These are phyloP conservation scores for Greenwoodochromis staneri DNA, from an alignment of 2,113 vertebrate species.

Conservation along the genomic window DNA sequence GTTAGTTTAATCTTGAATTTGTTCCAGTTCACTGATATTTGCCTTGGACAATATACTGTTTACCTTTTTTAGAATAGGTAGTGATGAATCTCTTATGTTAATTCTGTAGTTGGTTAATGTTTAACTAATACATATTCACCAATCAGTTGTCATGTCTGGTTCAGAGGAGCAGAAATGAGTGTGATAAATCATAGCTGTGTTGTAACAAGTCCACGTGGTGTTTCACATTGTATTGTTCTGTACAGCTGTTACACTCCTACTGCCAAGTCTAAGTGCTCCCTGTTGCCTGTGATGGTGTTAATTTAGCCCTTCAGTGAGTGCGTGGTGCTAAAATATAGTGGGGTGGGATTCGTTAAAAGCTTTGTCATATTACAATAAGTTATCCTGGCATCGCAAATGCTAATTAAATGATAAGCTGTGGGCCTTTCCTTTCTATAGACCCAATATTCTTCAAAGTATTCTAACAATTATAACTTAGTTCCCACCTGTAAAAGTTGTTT, in stretches of 20 bases:
- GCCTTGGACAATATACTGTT: not conserved
- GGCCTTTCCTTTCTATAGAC: not conserved
- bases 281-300: not conserved
- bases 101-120: not conserved
- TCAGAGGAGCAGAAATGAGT: not conserved
- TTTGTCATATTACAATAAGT: not conserved
- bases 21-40: not conserved
- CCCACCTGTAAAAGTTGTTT: constrained; percentile 67
- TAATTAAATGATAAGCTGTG: not conserved
- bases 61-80: not conserved
- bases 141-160: not conserved
- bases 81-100: not conserved
- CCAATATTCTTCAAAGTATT: not conserved
- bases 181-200: not conserved
- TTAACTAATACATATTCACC: not conserved
- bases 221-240: not conserved
- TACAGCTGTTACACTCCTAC: not conserved
- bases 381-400: not conserved
- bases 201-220: not conserved
- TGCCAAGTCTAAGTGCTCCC: not conserved
- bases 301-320: not conserved
- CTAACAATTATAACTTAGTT: not conserved
- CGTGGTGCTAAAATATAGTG: not conserved
- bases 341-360: not conserved
- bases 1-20: not conserved